Evolutionary conservation across 64 coral and sea anemone genomes (phyloP).

Genomic region (Pachyseris speciosa): DNA sequence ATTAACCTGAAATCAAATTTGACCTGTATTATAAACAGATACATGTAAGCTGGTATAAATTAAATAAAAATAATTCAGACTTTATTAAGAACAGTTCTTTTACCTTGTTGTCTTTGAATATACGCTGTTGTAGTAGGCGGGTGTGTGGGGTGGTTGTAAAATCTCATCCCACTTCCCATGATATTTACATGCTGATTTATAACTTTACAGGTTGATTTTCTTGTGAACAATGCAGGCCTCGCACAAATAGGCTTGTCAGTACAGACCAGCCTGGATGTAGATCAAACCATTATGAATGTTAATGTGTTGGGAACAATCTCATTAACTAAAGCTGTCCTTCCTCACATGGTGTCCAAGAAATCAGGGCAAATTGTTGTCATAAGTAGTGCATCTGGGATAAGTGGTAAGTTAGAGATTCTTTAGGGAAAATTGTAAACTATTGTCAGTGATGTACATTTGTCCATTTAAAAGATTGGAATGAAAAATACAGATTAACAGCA

Average conservation of each 20-base stretch:
- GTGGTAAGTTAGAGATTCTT: constrained; percentile 61
- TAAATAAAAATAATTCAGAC: not conserved
- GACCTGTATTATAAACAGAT: no score
- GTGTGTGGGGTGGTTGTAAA: not conserved
- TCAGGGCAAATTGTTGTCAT: constrained; percentile 86
- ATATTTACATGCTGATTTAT: not conserved
- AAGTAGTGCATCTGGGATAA: constrained; percentile 74
- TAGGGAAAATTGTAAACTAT: no score
- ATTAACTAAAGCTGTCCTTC: constrained; percentile 82
- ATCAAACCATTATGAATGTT: constrained; percentile 48
- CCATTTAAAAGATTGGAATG: no score
- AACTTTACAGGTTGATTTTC: constrained; percentile 61
- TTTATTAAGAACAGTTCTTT: not conserved
- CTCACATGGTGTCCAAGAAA: constrained; percentile 71
- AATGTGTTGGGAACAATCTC: constrained; percentile 91
- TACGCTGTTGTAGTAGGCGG: not conserved
- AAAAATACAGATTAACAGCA: no score
- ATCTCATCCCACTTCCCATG: not conserved
- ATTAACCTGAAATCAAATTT: no score
- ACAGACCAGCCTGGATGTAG: constrained; percentile 53
- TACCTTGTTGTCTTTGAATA: not conserved
- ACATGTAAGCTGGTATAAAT: not conserved
- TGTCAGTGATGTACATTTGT: no score
- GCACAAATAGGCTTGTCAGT: constrained; percentile 15
- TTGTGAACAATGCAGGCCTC: constrained; percentile 89